Base-by-base conservation (phyloP, 2,888 invertebrate genomes). In the Hypena proboscidalis region DNA sequence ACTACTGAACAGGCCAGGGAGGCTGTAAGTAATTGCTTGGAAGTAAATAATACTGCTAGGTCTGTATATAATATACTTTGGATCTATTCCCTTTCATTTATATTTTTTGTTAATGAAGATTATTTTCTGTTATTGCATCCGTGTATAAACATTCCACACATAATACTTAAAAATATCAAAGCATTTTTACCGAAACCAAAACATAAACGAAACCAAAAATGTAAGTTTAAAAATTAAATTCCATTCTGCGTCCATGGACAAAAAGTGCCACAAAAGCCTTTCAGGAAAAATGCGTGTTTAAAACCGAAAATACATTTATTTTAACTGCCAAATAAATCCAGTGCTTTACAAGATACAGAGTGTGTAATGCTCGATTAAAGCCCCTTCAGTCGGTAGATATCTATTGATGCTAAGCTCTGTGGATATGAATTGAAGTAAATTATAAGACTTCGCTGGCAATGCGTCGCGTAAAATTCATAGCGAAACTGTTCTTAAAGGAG, bases 351-450 rank as follows among this genome's bases (percentile, higher is more conserved):
- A 33, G n/a, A n/a, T n/a, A 47, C 29, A 40, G 20, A 19, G 42
- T 10, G 33, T 40, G 44, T 39, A 55, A 36, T 32, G 29, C 13
- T 43, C 41, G 36, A 51, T 53, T 64, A 64, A 38, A 59, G 29
- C 33, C 35, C 49, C 54, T 49, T 62, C 36, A 47, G 11, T 31
- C 22, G 25, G 21, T 20, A 26, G 43, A 39, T 37, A 55, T 46
- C 58, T 57, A 56, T 53, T 38, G 47, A 49, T 57, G 33, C 50
- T 34, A 33, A 54, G 19, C 29, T 58, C 59, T 64, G 43, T 47
- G 11, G 23, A 22, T 15, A 32, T 31, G 31, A 44, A 34, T 52
- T 61, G 58, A 58, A 59, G 57, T 68, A 63, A 67, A 67, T 66
- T 66, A 62, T 52, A 56, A 49, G 54, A 44, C 58, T 53, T 49